phyloP scores from a whole-genome alignment of 1,140 invertebrate genomes.

The Tetramorium simillimum region DNA sequence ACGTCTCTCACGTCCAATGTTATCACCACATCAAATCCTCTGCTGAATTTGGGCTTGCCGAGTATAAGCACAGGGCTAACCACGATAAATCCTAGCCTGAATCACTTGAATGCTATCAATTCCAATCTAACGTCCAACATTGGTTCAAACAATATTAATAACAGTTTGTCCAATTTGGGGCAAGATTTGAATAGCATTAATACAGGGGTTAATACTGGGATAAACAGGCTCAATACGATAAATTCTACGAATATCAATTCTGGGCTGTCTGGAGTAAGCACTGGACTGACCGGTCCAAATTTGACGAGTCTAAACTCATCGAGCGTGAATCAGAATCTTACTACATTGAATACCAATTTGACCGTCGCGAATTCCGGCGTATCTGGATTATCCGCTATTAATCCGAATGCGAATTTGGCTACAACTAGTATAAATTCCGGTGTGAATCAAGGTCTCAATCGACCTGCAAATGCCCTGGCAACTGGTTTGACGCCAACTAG shows the following conservation, averaged over 20 bases:
- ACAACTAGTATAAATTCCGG: conserved; percentile 77
- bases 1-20: conserved; percentile 84
- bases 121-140: conserved; percentile 82
- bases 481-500: conserved; percentile 78
- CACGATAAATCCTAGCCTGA: conserved; percentile 83
- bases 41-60: conserved; percentile 84
- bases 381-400: conserved; percentile 73
- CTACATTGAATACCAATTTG: conserved; percentile 76
- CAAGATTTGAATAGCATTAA: conserved; percentile 83
- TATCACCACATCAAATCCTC: conserved; percentile 84
- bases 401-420: conserved; percentile 73
- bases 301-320: conserved; percentile 79
- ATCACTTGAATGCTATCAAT: conserved; percentile 83
- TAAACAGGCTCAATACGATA: conserved; percentile 80
- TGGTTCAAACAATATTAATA: conserved; percentile 84
- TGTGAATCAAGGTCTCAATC: conserved; percentile 79
- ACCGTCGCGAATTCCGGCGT: conserved; percentile 70
- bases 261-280: conserved; percentile 78
- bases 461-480: conserved; percentile 79
- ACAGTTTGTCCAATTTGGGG: conserved; percentile 80
- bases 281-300: conserved; percentile 79
- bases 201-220: conserved; percentile 81
- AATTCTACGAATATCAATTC: conserved; percentile 82
- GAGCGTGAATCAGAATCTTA: conserved; percentile 80
- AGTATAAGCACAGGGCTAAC: conserved; percentile 83